A percentile compares a stretch with the other conserved stretches of the same genome.
Conservation (phyloP, 2,888 invertebrate genomes). For the Epicampocera succincta region DNA sequence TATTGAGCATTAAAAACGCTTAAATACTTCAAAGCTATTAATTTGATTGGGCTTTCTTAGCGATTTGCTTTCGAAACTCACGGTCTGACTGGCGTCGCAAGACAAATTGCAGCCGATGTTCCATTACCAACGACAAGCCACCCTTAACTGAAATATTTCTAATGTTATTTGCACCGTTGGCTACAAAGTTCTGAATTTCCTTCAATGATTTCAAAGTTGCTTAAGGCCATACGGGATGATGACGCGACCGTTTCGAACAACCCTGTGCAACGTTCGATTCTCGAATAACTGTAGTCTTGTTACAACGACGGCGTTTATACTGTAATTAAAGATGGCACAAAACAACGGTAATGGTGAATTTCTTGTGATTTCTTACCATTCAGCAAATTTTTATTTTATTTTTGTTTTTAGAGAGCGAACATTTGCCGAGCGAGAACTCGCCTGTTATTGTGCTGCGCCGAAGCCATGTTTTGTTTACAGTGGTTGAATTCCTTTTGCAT, state of each 20-base stretch:
- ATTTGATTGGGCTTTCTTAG: conserved; percentile 1
- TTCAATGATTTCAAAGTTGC: background rate
- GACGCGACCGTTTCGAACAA: conserved; percentile 46
- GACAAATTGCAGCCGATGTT: conserved; percentile 14
- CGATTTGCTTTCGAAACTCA: conserved; percentile 17
- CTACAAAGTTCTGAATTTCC: conserved; percentile 4
- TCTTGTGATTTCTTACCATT: conserved; percentile 8
- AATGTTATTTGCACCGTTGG: conserved; percentile 44
- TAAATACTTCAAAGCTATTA: background rate
- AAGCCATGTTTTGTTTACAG: conserved; percentile 63
- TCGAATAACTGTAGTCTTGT: conserved; percentile 63
- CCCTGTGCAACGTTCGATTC: conserved; percentile 61
- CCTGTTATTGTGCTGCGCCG: conserved; percentile 41
- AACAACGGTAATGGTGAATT: conserved; percentile 42
- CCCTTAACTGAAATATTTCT: conserved; percentile 63
- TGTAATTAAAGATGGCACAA: background rate
- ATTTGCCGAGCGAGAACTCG: background rate
- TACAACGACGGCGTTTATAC: conserved; percentile 46
- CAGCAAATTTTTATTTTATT: conserved; percentile 10
- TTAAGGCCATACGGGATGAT: background rate
- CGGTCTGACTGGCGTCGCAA: conserved; percentile 21
- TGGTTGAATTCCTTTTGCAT: conserved; percentile 63
- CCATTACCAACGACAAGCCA: conserved; percentile 47
- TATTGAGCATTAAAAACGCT: background rate
- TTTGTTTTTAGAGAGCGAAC: background rate